These are phyloP conservation scores for Acestrorhynchus altus DNA, from an alignment of 2,797 vertebrate species.

Conservation along the genomic window DNA sequence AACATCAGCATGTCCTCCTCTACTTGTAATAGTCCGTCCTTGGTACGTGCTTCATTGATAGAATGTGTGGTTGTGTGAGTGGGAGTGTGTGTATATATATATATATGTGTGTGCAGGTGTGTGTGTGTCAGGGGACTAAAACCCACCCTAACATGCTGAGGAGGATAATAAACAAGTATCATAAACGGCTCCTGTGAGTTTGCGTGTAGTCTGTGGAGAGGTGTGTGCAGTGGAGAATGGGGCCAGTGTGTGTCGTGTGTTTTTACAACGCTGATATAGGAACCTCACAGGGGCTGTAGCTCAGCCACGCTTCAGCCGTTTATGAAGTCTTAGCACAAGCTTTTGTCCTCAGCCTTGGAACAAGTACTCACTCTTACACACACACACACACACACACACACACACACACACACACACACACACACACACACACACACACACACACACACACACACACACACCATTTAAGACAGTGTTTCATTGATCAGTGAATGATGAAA, in stretches of 20 bases:
- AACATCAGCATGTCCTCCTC: not conserved
- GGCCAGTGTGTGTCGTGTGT: constrained; percentile 53
- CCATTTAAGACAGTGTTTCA: constrained; percentile 45
- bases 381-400: constrained; percentile 22
- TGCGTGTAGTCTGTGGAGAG: constrained; percentile 23
- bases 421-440: no score
- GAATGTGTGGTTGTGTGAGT: not conserved
- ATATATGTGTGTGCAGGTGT: constrained; percentile 4
- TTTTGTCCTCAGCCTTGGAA: constrained; percentile 11
- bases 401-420: constrained; percentile 2
- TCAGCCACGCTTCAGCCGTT: constrained; percentile 59
- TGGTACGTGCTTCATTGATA: not conserved
- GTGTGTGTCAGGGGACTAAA: constrained; percentile 20
- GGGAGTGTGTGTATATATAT: not conserved
- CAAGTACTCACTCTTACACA: constrained; percentile 20
- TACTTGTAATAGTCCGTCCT: not conserved
- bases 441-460: constrained; percentile 19
- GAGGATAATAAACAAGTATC: constrained; percentile 44
- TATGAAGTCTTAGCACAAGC: constrained; percentile 35
- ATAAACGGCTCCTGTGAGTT: constrained; percentile 56
- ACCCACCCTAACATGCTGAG: constrained; percentile 32
- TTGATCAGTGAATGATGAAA: constrained; percentile 56
- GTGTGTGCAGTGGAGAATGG: constrained; percentile 60
- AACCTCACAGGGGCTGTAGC: constrained; percentile 69
- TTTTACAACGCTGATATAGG: constrained; percentile 72